phyloP scores from a whole-genome alignment of 1,140 invertebrate genomes.

The Drosophila yakuba region DNA sequence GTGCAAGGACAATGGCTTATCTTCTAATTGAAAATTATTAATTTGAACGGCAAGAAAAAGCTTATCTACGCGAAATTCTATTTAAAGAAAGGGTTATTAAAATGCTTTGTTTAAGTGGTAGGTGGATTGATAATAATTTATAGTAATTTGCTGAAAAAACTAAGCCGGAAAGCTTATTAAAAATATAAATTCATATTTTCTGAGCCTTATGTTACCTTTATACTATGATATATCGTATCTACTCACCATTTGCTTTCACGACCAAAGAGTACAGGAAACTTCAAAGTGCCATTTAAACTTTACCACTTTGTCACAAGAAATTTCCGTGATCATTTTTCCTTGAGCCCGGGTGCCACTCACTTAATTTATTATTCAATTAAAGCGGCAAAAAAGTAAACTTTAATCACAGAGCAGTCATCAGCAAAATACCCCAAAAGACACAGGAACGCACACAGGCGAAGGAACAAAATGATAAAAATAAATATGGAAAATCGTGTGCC shows the following conservation, averaged over 20 bases:
- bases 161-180: too few relatives aligned
- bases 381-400: slow-evolving; percentile 77
- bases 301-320: slow-evolving; percentile 8
- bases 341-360: slow-evolving; percentile 61
- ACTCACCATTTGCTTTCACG: background rate
- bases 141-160: too few relatives aligned
- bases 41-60: slow-evolving; percentile 6
- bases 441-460: slow-evolving; percentile 33
- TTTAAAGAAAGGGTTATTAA: background rate
- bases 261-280: background rate
- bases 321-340: slow-evolving; percentile 19
- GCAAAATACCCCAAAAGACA: slow-evolving; percentile 41
- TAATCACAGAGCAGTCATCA: slow-evolving; percentile 74
- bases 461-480: slow-evolving; percentile 47
- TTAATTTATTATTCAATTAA: slow-evolving; percentile 82
- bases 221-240: background rate
- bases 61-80: background rate
- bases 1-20: slow-evolving; percentile 24
- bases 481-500: slow-evolving; percentile 78
- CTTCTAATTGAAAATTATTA: slow-evolving; percentile 35
- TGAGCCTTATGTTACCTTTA: background rate
- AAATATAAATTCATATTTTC: background rate
- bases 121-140: too few relatives aligned
- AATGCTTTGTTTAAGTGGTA: too few relatives aligned
- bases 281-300: slow-evolving; percentile 4